Evolutionary conservation across 92 coral and sea anemone species (phyloP).

Genomic region (Umimayanthus kanabou): DNA sequence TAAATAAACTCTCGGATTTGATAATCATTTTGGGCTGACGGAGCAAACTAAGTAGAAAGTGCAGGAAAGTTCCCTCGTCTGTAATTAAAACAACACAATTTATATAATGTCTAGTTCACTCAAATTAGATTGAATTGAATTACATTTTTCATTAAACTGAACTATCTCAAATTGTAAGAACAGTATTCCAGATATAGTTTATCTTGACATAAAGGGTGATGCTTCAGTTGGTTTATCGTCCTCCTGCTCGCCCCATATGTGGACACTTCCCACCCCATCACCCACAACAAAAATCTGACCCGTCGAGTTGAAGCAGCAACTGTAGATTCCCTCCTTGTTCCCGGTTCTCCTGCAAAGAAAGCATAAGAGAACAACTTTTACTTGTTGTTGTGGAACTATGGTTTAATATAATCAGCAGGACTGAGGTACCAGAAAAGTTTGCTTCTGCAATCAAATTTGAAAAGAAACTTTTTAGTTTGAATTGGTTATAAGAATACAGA

Average conservation of each 20-base stretch:
- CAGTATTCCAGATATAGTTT: background rate
- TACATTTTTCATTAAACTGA: too few relatives aligned
- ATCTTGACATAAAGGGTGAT: background rate
- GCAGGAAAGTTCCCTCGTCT: too few relatives aligned
- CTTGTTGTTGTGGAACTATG: background rate
- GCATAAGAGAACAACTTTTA: background rate
- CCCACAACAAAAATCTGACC: conserved; percentile 40
- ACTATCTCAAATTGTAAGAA: background rate
- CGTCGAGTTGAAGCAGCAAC: conserved; percentile 42
- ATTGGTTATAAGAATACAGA: too few relatives aligned
- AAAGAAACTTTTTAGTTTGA: too few relatives aligned
- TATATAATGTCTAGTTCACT: background rate
- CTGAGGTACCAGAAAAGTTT: too few relatives aligned
- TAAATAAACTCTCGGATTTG: too few relatives aligned
- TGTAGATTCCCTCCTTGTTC: conserved; percentile 30
- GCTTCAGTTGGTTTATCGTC: background rate
- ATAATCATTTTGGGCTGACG: background rate
- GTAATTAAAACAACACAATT: too few relatives aligned
- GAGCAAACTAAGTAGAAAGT: background rate
- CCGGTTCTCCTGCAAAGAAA: conserved; percentile 23
- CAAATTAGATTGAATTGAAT: too few relatives aligned
- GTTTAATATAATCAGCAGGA: background rate
- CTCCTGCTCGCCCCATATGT: conserved; percentile 29
- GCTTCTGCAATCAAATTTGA: too few relatives aligned
- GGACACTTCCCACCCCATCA: conserved; percentile 33